Evolutionary conservation across 2,113 vertebrate genomes (phyloP).

Genomic region (Salvelinus sp.): DNA sequence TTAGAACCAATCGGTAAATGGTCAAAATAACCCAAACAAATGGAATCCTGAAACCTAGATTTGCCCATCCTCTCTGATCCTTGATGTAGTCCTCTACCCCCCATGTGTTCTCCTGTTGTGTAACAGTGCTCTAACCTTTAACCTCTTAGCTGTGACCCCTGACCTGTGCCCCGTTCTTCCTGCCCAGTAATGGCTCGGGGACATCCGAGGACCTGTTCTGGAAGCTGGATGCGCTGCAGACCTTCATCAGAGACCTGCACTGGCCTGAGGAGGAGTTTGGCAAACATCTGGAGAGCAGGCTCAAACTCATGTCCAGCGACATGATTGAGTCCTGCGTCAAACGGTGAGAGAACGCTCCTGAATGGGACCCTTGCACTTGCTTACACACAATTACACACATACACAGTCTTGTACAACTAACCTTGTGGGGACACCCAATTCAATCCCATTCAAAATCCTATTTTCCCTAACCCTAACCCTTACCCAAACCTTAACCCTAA

Average conservation of each 20-base stretch:
- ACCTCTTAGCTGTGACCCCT: constrained; percentile 41
- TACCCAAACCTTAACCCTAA: too few relatives aligned
- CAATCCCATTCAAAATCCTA: too few relatives aligned
- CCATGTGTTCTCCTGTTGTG: background rate
- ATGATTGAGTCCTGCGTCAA: constrained; percentile 99
- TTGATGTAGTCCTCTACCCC: constrained; percentile 27
- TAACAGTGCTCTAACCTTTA: background rate
- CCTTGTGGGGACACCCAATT: too few relatives aligned
- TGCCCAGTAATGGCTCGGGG: constrained; percentile 90
- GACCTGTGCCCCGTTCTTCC: too few relatives aligned
- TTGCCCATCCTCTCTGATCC: constrained; percentile 70
- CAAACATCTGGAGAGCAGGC: constrained; percentile 93
- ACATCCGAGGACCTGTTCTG: constrained; percentile 98
- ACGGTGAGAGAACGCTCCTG: constrained; percentile 69
- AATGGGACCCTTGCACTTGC: background rate
- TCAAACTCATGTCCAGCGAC: constrained; percentile 98
- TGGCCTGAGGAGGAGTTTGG: constrained; percentile 99
- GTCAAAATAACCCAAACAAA: constrained; percentile 75
- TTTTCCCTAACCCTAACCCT: too few relatives aligned
- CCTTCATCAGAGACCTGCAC: constrained; percentile 95
- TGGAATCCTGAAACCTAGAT: constrained; percentile 69
- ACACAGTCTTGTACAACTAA: background rate
- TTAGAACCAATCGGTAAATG: constrained; percentile 61
- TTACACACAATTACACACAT: background rate
- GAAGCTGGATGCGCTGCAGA: constrained; percentile 98